A percentile compares a stretch with the other conserved stretches of the same genome.
These are phyloP conservation scores for Lasius fuliginosus DNA, from an alignment of 2,888 invertebrate species.

Conservation along the genomic window DNA sequence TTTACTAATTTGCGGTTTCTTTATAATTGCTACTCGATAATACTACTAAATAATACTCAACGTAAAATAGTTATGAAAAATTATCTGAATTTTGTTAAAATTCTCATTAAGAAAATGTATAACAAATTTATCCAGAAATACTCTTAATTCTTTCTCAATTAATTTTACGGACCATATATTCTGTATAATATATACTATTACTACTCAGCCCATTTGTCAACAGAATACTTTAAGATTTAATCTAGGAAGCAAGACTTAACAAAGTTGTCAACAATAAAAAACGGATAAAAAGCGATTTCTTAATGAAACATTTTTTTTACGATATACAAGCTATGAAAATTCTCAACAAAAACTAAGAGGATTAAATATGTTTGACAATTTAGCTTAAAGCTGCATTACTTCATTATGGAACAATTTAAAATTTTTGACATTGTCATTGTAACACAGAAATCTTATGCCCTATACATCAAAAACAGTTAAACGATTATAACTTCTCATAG, in stretches of 20 bases:
- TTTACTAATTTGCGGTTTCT: background rate
- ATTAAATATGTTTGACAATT: slow-evolving; percentile 7
- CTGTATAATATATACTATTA: background rate
- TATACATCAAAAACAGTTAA: slow-evolving; percentile 27
- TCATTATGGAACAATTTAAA: slow-evolving; percentile 10
- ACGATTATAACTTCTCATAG: background rate
- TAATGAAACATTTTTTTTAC: slow-evolving; percentile 1
- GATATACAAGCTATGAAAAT: slow-evolving; percentile 1
- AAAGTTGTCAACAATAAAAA: slow-evolving; percentile 30
- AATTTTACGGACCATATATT: slow-evolving; percentile 8
- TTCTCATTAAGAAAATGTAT: background rate
- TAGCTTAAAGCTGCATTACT: background rate
- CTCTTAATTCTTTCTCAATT: background rate
- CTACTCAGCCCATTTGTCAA: background rate
- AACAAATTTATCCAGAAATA: slow-evolving; percentile 18
- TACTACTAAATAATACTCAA: slow-evolving; percentile 46
- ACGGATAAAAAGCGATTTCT: slow-evolving; percentile 22
- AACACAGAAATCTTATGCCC: slow-evolving; percentile 31
- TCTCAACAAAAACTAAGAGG: slow-evolving; percentile 4
- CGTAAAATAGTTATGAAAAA: slow-evolving; percentile 15
- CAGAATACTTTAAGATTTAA: slow-evolving; percentile 20
- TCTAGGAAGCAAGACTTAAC: slow-evolving; percentile 17
- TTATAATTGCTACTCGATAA: slow-evolving; percentile 29
- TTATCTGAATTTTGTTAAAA: background rate
- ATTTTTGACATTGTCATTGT: slow-evolving; percentile 15